Conservation (phyloP, 1,140 invertebrate genomes). For the Pentalonia nigronervosa region DNA sequence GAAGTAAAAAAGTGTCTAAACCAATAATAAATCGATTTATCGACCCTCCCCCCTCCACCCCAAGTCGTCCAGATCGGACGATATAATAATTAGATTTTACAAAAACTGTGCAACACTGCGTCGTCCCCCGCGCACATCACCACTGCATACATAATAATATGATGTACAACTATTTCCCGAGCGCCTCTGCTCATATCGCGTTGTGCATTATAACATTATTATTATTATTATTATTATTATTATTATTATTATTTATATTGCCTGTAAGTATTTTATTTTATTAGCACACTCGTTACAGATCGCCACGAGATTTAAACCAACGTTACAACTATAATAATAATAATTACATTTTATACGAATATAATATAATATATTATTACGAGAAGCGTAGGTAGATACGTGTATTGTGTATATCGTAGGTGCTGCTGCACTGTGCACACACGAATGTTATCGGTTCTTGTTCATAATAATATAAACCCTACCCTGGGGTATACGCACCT, state of each 20-base stretch:
- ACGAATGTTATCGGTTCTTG: background rate
- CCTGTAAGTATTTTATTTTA: background rate
- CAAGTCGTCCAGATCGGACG: background rate
- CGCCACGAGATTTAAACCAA: background rate
- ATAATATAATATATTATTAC: background rate
- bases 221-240: background rate
- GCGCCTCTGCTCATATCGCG: background rate
- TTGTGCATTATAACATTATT: background rate
- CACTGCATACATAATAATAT: background rate
- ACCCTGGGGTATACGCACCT: background rate
- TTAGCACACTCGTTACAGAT: background rate
- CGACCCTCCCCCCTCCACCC: background rate
- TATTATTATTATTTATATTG: background rate
- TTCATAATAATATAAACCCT: background rate
- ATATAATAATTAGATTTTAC: background rate
- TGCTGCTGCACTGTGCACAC: background rate
- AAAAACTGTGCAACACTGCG: background rate
- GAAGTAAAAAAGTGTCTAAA: background rate
- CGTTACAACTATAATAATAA: background rate
- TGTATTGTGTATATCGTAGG: background rate
- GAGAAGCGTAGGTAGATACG: background rate
- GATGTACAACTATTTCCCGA: background rate
- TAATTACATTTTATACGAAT: background rate
- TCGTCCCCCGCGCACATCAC: background rate
- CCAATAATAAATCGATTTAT: conserved; percentile 18